Conservation (phyloP, 2,113 vertebrate genomes). For the Melanotaenia duboulayi region DNA sequence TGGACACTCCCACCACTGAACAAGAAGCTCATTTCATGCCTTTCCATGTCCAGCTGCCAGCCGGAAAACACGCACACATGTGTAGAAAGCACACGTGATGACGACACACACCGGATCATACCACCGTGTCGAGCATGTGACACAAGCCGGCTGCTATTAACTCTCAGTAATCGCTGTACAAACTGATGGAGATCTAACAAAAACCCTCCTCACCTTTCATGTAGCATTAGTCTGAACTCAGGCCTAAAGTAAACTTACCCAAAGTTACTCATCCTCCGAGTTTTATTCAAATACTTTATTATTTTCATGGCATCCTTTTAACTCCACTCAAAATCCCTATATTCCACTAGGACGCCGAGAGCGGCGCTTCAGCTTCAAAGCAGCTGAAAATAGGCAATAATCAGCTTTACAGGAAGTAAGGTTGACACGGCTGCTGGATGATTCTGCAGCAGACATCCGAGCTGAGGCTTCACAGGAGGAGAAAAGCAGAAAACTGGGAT, state of each 20-base stretch:
- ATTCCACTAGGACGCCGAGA: constrained; percentile 12
- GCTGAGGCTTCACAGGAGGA: constrained; percentile 2
- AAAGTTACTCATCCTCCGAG: background rate
- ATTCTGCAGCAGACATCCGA: constrained; percentile 36
- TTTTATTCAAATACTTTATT: constrained; percentile 14
- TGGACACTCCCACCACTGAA: constrained; percentile 21
- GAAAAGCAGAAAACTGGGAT: background rate
- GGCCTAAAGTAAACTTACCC: background rate
- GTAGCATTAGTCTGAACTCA: background rate
- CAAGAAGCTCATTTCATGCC: constrained; percentile 36
- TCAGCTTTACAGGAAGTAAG: constrained; percentile 60
- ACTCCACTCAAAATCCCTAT: constrained; percentile 29
- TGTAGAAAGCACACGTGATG: background rate
- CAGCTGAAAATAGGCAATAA: constrained; percentile 65
- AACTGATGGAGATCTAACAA: no score
- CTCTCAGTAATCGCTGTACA: no score
- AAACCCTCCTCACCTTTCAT: background rate
- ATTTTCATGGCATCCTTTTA: constrained; percentile 46
- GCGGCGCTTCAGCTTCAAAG: constrained; percentile 58
- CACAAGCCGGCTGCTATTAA: background rate
- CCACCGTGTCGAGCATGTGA: background rate
- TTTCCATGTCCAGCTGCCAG: constrained; percentile 53
- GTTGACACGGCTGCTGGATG: constrained; percentile 40
- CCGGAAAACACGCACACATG: constrained; percentile 24
- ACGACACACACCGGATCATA: background rate